These are phyloP conservation scores for Orcinus orca DNA, from an alignment of 2,113 vertebrate genomes.

Conservation along the genomic window DNA sequence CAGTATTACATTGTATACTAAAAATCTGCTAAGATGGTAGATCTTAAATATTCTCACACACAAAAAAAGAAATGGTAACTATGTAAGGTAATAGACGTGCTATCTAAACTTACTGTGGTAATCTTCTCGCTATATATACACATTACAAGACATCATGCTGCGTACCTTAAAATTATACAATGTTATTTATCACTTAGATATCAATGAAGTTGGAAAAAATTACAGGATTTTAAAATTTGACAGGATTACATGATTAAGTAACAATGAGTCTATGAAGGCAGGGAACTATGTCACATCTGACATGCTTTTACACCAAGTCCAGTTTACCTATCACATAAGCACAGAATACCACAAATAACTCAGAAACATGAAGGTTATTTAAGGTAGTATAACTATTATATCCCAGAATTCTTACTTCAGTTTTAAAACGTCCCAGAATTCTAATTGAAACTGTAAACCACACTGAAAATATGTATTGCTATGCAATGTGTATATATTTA, in stretches of 20 bases:
- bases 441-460: neutral
- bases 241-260: neutral
- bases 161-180: neutral
- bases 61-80: neutral
- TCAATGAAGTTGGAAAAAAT: neutral
- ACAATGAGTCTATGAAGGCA: neutral
- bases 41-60: neutral
- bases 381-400: neutral
- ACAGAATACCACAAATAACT: neutral
- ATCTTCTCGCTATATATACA: neutral
- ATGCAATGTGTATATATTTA: neutral
- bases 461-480: neutral
- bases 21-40: neutral
- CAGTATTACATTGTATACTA: neutral
- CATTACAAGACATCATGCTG: neutral
- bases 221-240: neutral
- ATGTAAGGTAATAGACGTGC: neutral
- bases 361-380: neutral
- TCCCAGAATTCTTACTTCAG: neutral
- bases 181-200: neutral
- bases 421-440: neutral
- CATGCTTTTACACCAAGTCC: neutral
- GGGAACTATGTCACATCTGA: neutral
- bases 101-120: neutral
- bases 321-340: neutral